Base-by-base conservation (phyloP, 2,797 vertebrate genomes). In the Eurystomus glaucurus region DNA sequence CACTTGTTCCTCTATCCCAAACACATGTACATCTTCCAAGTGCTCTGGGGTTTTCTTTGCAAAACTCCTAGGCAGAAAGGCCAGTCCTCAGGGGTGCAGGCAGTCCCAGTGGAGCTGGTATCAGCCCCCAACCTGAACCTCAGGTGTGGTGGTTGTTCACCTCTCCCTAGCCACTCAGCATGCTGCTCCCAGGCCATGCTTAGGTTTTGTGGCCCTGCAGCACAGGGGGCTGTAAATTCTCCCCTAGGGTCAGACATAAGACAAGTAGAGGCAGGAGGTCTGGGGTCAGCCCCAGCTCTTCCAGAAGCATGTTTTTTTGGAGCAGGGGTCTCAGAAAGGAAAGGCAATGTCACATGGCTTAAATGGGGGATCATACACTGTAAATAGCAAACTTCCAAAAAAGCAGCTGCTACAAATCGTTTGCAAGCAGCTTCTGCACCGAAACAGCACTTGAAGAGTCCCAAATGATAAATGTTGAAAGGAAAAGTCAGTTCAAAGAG, bases 401-500 rank as follows among this genome's bases (percentile, higher is more conserved):
- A 71, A 61, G 60, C 91, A 88, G 57, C 61, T 75, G 69, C 72
- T 78, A 62, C 90, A 64, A 85, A 83, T 23, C 80, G 45, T 43
- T 85, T 90, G 46, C 54, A 82, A 90, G 57, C 1, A 13, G 74
- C 58, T 85, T 91, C 84, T 93, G 81, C 81, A 60, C 60, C 51
- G 68, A 68, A 94, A 77, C 28, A 55, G 55, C 31, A 45, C 77
- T 96, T 77, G 51, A 91, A 23, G 41, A n/a, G 55, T 57, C 77
- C 37, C 0, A 29, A 85, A 82, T 74, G 80, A 79, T 57, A 87
- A 88, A 93, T 19, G 55, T 60, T 77, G 93, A 95, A 94, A 96
- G 83, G 70, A 96, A 94, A 97, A 96, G 84, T 79, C 92, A 90
- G 88, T 92, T 96, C 93, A 92, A 94, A 97, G 90, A 50, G 74